These are phyloP conservation scores for Arnoldichthys spilopterus DNA, from an alignment of 2,797 vertebrate genomes.

Conservation along the genomic window DNA sequence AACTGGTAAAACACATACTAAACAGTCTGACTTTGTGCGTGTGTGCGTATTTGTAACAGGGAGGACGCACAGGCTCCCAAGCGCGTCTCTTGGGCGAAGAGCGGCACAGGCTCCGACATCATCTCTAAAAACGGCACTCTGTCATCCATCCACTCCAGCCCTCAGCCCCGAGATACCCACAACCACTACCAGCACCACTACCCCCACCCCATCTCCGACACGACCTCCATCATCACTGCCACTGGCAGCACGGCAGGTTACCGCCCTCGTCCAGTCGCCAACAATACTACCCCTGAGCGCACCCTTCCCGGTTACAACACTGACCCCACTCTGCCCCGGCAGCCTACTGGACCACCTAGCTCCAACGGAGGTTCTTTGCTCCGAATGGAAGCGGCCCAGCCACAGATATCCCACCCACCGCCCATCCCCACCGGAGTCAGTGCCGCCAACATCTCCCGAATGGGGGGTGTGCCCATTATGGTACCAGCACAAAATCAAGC, in stretches of 20 bases:
- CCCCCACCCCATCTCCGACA: constrained; percentile 78
- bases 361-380: constrained; percentile 68
- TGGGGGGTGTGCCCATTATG: constrained; percentile 91
- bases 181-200: constrained; percentile 76
- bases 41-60: constrained; percentile 69
- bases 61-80: constrained; percentile 93
- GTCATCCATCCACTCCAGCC: constrained; percentile 87
- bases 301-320: constrained; percentile 69
- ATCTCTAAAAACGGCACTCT: constrained; percentile 94
- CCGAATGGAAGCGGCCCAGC: constrained; percentile 72
- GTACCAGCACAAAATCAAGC: constrained; percentile 93
- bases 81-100: constrained; percentile 88
- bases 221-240: constrained; percentile 83
- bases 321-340: constrained; percentile 62
- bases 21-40: not conserved
- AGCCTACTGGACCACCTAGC: constrained; percentile 54
- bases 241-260: constrained; percentile 79
- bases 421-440: constrained; percentile 70
- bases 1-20: not conserved
- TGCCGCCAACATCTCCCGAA: constrained; percentile 82
- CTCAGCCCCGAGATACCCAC: constrained; percentile 72
- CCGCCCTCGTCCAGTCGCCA: constrained; percentile 67
- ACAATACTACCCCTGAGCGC: constrained; percentile 69
- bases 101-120: constrained; percentile 82
- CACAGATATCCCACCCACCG: constrained; percentile 63